Evolutionary conservation across 2,888 invertebrate genomes (phyloP), one percentile per base, ranked within the genome.

Genomic region (Tanytarsus gracilentus): DNA sequence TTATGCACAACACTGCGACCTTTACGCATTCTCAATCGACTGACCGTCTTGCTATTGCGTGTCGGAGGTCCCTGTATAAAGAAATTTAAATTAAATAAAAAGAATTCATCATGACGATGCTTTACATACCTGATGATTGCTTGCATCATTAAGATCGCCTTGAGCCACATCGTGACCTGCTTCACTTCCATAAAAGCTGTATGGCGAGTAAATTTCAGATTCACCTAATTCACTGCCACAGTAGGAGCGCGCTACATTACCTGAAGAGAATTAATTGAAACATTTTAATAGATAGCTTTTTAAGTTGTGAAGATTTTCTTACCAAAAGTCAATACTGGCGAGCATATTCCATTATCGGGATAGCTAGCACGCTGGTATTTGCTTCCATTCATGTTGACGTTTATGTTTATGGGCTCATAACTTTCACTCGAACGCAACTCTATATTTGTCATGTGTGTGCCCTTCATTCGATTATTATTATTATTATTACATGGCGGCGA

Each of bases 1-100:
- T 83, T 86, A 71, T 90, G 89, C 8, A 90, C 87, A 64, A 90
- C 84, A 71, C 87, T 88, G 62, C 89, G 79, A 56, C 86, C 87
- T 72, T 89, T 86, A 66, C 88, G 79, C 63, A 87, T 84, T 66
- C 88, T 77, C 64, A 88, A 77, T 70, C 84, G 82, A 68, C 79
- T 81, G 25, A 80, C 81, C 6, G 77, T 77, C 1, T 74, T 74
- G 66, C 76, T 77, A 18, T 26, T 52, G 25, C 51, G 58, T 26
- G 48, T 58, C 36, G 52, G n/a, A n/a, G n/a, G 25, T 52, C 25
- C 21, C 39, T 9, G 21, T 36, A 4, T 33, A 21, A 25, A 30
- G 18, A 11, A 21, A 39, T 48, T 11, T 11, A 55, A 60, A 60
- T 27, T 29, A 59, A 49, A 21, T 26, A 52, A 29, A 9, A 36